Percentiles rank a stretch among this genome's conserved stretches.
These are phyloP conservation scores for Chrysomela aeneicollis DNA, from an alignment of 2,888 invertebrate genomes.

Conservation along the genomic window DNA sequence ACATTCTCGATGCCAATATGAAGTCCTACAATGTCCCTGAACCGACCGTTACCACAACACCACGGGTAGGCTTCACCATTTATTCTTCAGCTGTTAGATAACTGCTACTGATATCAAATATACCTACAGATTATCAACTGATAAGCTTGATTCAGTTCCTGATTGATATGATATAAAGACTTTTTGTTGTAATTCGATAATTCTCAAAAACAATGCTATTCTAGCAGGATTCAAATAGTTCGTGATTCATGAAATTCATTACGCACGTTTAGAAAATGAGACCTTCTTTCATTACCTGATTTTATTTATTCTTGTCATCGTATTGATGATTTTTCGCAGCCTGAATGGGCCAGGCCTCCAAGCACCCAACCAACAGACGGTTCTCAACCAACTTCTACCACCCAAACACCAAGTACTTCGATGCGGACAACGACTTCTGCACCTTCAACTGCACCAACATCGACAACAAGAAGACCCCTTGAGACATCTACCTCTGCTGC, in stretches of 20 bases:
- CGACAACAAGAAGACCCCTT: background rate
- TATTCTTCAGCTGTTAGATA: no score
- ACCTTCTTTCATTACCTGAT: no score
- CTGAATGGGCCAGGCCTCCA: slow-evolving; percentile 83
- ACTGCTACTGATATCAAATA: no score
- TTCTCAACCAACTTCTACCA: slow-evolving; percentile 46
- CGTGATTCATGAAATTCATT: no score
- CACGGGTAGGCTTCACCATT: slow-evolving; percentile 70
- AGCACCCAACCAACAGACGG: slow-evolving; percentile 67
- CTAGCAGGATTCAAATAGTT: no score
- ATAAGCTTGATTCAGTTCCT: no score
- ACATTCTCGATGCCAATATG: slow-evolving; percentile 78
- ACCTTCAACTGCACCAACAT: slow-evolving; percentile 16
- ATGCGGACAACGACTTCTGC: slow-evolving; percentile 29
- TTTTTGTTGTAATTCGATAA: no score
- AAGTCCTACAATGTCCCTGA: slow-evolving; percentile 73
- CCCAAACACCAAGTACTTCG: slow-evolving; percentile 47
- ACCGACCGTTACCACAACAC: slow-evolving; percentile 70
- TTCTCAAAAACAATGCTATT: no score
- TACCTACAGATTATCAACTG: no score
- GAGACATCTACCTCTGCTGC: background rate
- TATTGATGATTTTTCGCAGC: slow-evolving; percentile 64
- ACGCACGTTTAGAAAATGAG: no score
- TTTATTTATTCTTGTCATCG: background rate
- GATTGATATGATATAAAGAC: no score